These are phyloP conservation scores for Tenebrosternarchus preto DNA, from an alignment of 2,113 vertebrate species.

Conservation along the genomic window DNA sequence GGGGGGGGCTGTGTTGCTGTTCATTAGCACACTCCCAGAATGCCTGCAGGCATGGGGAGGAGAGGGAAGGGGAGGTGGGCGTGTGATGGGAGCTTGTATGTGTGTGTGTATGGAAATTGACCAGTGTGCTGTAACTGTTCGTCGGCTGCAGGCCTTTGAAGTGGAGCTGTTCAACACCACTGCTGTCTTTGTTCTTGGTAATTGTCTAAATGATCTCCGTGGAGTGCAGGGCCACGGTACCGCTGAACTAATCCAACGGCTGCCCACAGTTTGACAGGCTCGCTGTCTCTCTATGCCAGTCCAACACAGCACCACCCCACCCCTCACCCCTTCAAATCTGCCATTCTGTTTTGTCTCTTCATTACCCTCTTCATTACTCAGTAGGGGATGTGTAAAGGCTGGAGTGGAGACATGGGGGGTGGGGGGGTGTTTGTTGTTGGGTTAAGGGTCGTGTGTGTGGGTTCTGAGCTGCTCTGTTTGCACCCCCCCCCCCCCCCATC, in stretches of 20 bases:
- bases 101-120: constrained; percentile 81
- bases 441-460: constrained; percentile 55
- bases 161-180: constrained; percentile 74
- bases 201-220: constrained; percentile 84
- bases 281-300: constrained; percentile 54
- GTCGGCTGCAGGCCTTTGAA: constrained; percentile 77
- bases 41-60: constrained; percentile 71
- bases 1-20: constrained; percentile 63
- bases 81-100: constrained; percentile 23
- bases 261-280: constrained; percentile 77
- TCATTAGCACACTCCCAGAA: constrained; percentile 78
- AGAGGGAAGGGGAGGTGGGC: constrained; percentile 60
- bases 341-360: constrained; percentile 71
- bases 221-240: constrained; percentile 73
- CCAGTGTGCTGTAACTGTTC: constrained; percentile 78
- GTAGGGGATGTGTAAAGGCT: constrained; percentile 64
- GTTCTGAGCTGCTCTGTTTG: constrained; percentile 65
- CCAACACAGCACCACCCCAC: constrained; percentile 3
- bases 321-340: constrained; percentile 52
- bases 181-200: constrained; percentile 81
- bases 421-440: constrained; percentile 53
- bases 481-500: constrained; percentile 64
- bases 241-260: constrained; percentile 77
- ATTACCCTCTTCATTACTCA: constrained; percentile 69
- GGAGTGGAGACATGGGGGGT: too few relatives aligned